Conservation (phyloP, 2,888 invertebrate genomes). For the Craniophora ligustri region DNA sequence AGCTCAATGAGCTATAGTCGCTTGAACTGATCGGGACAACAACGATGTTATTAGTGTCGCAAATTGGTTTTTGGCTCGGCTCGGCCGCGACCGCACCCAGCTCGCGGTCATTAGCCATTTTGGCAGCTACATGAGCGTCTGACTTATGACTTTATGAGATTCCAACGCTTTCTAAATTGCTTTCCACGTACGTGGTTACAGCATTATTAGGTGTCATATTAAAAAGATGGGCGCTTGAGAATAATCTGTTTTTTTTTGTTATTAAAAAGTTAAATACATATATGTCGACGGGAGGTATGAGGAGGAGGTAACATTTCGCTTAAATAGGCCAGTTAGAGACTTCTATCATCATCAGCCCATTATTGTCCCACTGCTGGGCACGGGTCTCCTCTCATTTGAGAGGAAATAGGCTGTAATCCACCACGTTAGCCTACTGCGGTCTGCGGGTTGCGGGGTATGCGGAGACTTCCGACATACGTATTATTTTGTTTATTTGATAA, state of each 20-base stretch:
- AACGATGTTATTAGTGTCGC: constrained; percentile 77
- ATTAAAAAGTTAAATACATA: background rate
- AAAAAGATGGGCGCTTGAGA: constrained; percentile 25
- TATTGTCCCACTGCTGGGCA: too few relatives aligned
- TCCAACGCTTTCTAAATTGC: constrained; percentile 59
- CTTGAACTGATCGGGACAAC: constrained; percentile 62
- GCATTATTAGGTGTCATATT: constrained; percentile 47
- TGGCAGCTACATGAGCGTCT: constrained; percentile 73
- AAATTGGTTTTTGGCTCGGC: constrained; percentile 87
- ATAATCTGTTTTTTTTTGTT: background rate
- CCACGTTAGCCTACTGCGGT: too few relatives aligned
- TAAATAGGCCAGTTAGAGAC: too few relatives aligned
- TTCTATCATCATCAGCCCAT: too few relatives aligned
- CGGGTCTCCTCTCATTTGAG: too few relatives aligned
- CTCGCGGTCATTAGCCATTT: constrained; percentile 86
- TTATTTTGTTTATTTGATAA: too few relatives aligned
- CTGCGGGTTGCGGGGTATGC: too few relatives aligned
- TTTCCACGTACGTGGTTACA: constrained; percentile 41
- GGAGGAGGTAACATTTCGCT: too few relatives aligned
- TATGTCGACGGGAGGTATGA: too few relatives aligned
- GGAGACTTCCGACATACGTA: too few relatives aligned
- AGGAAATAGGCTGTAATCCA: too few relatives aligned
- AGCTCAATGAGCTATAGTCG: constrained; percentile 14
- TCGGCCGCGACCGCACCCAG: constrained; percentile 76
- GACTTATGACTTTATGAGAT: constrained; percentile 80